Conservation (phyloP, 2,797 vertebrate species). For the Mionectes olivaceus region DNA sequence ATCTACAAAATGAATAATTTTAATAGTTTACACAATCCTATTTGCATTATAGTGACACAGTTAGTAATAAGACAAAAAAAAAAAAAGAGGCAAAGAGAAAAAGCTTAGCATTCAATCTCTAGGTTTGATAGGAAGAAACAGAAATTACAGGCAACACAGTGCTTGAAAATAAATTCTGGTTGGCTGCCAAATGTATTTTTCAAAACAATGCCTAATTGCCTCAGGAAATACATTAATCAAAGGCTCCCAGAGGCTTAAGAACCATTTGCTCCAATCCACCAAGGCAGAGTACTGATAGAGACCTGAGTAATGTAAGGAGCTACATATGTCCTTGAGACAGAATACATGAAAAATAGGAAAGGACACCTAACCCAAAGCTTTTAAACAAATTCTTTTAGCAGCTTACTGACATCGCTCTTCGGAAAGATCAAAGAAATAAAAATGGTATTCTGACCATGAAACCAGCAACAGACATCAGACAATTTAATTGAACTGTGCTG, state of each 20-base stretch:
- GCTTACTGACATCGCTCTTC: background rate
- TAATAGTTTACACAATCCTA: background rate
- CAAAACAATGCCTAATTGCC: slow-evolving; percentile 39
- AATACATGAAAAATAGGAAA: background rate
- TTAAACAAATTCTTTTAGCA: background rate
- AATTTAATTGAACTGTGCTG: background rate
- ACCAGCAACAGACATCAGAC: background rate
- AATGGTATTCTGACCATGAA: background rate
- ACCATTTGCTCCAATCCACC: background rate
- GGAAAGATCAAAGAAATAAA: background rate
- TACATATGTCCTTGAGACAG: background rate
- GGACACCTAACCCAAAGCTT: background rate
- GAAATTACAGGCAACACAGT: background rate
- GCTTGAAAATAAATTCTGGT: slow-evolving; percentile 14
- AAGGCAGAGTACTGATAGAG: background rate
- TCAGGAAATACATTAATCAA: slow-evolving; percentile 30
- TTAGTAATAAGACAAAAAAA: background rate
- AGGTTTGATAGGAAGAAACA: background rate
- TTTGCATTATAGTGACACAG: background rate
- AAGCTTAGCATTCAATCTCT: background rate
- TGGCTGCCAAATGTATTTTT: slow-evolving; percentile 25
- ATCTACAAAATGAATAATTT: background rate
- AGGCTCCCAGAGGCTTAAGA: background rate
- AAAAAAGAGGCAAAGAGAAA: background rate
- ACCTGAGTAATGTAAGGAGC: background rate